Evolutionary conservation across 1,140 invertebrate genomes (phyloP).

Genomic region (Archivesica marissinica): DNA sequence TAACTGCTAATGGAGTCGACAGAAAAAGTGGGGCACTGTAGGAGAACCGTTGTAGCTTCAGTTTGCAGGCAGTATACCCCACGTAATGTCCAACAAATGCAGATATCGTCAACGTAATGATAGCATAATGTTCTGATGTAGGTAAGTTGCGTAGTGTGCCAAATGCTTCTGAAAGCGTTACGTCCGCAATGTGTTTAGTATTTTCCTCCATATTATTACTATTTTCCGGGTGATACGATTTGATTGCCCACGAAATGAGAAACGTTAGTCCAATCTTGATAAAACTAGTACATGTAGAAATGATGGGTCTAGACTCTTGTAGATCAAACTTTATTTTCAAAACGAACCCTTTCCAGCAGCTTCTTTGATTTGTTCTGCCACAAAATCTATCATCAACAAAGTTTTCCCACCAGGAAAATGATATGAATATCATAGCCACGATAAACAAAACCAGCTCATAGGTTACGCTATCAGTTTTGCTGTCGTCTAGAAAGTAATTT

Average conservation of each 20-base stretch:
- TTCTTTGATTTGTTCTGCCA: not conserved
- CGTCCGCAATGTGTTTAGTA: not conserved
- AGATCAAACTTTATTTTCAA: conserved; percentile 52
- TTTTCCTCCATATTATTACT: not conserved
- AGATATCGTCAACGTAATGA: conserved; percentile 21
- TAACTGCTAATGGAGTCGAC: conserved; percentile 39
- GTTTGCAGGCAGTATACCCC: conserved; percentile 29
- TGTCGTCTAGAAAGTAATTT: conserved; percentile 24
- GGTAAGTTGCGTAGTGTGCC: not conserved
- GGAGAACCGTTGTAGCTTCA: conserved; percentile 39
- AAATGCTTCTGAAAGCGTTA: not conserved
- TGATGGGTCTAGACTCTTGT: conserved; percentile 44
- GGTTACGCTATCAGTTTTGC: not conserved
- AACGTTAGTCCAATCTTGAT: conserved; percentile 36
- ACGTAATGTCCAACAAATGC: conserved; percentile 50
- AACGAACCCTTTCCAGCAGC: conserved; percentile 10
- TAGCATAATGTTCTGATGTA: conserved; percentile 1
- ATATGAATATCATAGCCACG: conserved; percentile 40
- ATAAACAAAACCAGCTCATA: not conserved
- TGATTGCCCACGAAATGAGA: not conserved
- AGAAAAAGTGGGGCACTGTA: conserved; percentile 39
- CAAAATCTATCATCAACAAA: conserved; percentile 56
- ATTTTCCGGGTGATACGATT: not conserved
- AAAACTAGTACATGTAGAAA: conserved; percentile 39
- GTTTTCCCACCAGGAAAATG: conserved; percentile 55